These are phyloP conservation scores for Lasius platythorax DNA, from an alignment of 2,888 invertebrate species.

Conservation along the genomic window DNA sequence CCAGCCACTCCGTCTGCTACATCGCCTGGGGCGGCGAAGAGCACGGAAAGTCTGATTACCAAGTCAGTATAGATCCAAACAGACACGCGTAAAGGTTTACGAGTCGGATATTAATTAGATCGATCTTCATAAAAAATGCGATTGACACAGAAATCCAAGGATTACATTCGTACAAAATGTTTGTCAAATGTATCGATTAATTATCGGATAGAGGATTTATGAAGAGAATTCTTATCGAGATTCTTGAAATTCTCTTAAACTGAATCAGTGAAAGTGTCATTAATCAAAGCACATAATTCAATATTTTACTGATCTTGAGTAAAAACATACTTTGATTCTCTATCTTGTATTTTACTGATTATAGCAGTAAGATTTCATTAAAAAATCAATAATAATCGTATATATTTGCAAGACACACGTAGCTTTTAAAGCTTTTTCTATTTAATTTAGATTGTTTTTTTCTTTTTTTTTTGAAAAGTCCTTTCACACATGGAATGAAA, in stretches of 20 bases:
- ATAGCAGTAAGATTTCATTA: too few species aligned
- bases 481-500: too few species aligned
- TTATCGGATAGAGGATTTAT: neutral
- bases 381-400: too few species aligned
- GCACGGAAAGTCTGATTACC: constrained; percentile 90
- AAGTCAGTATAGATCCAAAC: constrained; percentile 86
- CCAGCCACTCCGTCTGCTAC: constrained; percentile 90
- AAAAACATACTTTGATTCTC: too few species aligned
- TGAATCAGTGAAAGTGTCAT: neutral
- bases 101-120: neutral
- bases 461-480: too few species aligned
- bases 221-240: neutral
- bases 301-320: too few species aligned
- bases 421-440: too few species aligned
- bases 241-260: neutral
- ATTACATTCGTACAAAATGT: too few species aligned
- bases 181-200: too few species aligned
- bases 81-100: neutral
- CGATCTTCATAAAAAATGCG: neutral
- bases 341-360: too few species aligned
- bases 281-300: neutral
- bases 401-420: too few species aligned
- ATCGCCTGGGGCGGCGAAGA: constrained; percentile 93
- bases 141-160: neutral
- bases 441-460: too few species aligned